Evolutionary conservation across 2,888 invertebrate species (phyloP).

Genomic region (Heliconius charithonia): DNA sequence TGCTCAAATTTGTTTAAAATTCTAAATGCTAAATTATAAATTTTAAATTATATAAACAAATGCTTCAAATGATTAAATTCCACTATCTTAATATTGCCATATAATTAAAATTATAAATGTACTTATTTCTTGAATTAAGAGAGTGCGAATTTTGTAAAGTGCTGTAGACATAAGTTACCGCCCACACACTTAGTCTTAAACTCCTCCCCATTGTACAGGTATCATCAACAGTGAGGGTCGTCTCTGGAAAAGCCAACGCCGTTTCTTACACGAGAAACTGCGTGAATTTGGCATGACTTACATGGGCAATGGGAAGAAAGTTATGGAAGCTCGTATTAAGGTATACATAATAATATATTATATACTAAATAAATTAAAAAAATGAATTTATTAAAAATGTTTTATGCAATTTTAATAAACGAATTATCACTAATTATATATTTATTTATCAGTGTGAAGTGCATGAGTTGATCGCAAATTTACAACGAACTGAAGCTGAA

Average conservation of each 20-base stretch:
- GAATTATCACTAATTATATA: conserved; percentile 14
- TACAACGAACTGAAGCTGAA: conserved; percentile 86
- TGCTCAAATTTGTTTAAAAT: not conserved
- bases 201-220: conserved; percentile 83
- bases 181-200: conserved; percentile 60
- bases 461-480: conserved; percentile 86
- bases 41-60: not conserved
- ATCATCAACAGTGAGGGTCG: conserved; percentile 94
- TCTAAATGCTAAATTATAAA: too few species aligned
- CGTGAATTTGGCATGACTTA: conserved; percentile 95
- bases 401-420: not conserved
- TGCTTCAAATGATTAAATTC: not conserved
- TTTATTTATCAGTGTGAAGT: conserved; percentile 87
- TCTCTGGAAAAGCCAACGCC: conserved; percentile 95
- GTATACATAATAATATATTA: conserved; percentile 65
- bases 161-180: conserved; percentile 58
- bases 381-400: not conserved
- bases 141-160: not conserved
- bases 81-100: not conserved
- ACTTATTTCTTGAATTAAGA: not conserved
- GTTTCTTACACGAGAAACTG: conserved; percentile 93
- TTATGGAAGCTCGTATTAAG: conserved; percentile 94
- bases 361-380: not conserved
- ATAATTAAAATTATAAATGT: not conserved
- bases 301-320: conserved; percentile 90